Conservation (phyloP, 2,113 vertebrate genomes). For the Axis porcinus region DNA sequence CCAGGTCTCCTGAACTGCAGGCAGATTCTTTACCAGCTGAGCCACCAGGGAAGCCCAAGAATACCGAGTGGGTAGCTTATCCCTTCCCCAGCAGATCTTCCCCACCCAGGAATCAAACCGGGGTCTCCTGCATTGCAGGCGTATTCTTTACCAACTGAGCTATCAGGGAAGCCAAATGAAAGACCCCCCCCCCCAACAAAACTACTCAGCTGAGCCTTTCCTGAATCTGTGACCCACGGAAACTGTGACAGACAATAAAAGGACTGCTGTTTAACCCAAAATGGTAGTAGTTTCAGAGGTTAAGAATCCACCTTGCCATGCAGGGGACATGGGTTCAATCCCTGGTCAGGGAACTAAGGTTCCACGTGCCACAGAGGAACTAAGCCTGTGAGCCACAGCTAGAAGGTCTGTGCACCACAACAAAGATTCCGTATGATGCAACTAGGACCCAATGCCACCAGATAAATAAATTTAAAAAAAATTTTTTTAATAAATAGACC, state of each 20-base stretch:
- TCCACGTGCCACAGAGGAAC: neutral
- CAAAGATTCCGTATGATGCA: neutral
- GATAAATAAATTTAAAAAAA: neutral
- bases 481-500: neutral
- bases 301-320: neutral
- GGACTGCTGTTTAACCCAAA: neutral
- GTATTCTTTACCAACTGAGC: neutral
- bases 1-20: neutral
- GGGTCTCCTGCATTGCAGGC: neutral
- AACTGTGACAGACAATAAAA: neutral
- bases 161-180: neutral
- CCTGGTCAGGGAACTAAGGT: neutral
- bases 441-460: neutral
- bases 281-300: neutral
- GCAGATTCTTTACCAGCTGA: neutral
- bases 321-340: neutral
- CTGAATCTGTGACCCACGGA: neutral
- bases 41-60: neutral
- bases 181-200: neutral
- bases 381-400: neutral
- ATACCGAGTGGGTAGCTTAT: neutral
- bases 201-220: neutral
- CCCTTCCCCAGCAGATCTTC: neutral
- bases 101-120: neutral
- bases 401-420: neutral